Evolutionary conservation across 2,113 vertebrate species (phyloP), one percentile per base, ranked within the genome.

Genomic region (Ciconia maguari): DNA sequence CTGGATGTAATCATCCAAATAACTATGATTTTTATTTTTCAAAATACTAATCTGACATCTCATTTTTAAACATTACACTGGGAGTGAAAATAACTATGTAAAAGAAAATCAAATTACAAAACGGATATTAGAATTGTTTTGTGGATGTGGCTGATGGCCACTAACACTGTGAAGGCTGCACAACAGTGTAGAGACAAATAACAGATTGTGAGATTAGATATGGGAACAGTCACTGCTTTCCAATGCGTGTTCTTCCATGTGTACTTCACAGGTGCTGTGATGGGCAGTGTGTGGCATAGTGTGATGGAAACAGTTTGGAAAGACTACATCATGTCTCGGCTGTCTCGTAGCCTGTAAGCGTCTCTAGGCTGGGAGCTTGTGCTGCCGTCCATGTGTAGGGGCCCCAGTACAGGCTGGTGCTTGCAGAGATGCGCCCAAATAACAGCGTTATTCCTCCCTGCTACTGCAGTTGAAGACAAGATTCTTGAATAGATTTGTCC

Each of bases 91-190:
- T 83, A 92, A 91, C 27, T 76, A 9, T 72, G 58, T 78, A 27
- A 84, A 77, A 75, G 93, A 69, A 88, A 96, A 97, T 94, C 65
- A 70, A 97, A 96, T 96, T 95, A 94, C 65, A 41, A 75, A 92
- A n/a, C 13, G 42, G 54, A 74, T 87, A 92, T 64, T 89, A 89
- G 92, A 55, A 62, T 48, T 52, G 29, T 49, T 79, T 90, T 79
- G 48, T 72, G 72, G 69, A 6, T 51, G 54, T 84, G 71, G 54
- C 91, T 71, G 87, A 46, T 6, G 60, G 44, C 61, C 86, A 55
- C 61, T 46, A 49, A 36, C 17, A 27, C 54, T 72, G 55, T 22
- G 77, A 93, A 76, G 57, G 85, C 91, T 79, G 89, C 76, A 57
- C 49, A 81, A 60, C 34, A 76, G 29, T 9, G 10, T 16, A 16